phyloP scores from a whole-genome alignment of 2,797 vertebrate genomes.

The Galago senegalensis region DNA sequence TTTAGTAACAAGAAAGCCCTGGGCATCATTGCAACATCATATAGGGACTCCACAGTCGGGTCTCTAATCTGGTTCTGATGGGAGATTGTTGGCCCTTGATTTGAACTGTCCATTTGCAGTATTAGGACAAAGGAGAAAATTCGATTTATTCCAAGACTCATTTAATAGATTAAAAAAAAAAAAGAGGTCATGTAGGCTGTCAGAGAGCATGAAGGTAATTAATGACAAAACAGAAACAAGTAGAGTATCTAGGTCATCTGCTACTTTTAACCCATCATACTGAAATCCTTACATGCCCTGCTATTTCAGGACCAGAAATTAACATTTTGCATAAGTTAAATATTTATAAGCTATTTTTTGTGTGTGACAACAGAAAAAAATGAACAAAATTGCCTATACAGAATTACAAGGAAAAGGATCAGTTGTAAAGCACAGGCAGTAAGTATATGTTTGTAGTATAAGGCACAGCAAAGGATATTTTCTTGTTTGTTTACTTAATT shows the following conservation, averaged over 20 bases:
- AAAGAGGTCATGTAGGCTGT: neutral
- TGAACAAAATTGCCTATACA: neutral
- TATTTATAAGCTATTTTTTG: slow-evolving; percentile 39
- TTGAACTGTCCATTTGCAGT: neutral
- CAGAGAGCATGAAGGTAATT: neutral
- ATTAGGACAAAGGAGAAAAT: slow-evolving; percentile 32
- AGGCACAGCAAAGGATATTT: neutral
- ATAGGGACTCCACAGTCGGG: neutral
- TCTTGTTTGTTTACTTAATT: neutral
- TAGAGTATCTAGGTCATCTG: neutral
- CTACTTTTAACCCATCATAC: neutral
- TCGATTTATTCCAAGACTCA: neutral
- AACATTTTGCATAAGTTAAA: slow-evolving; percentile 36
- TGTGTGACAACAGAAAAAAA: neutral
- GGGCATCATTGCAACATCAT: neutral
- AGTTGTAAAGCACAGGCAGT: neutral
- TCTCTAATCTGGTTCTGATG: slow-evolving; percentile 42
- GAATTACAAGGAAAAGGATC: neutral
- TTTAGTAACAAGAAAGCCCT: slow-evolving; percentile 71
- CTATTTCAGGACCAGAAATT: neutral
- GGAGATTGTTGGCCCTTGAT: neutral
- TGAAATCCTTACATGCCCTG: neutral
- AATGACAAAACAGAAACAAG: slow-evolving; percentile 22
- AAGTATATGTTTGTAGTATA: neutral
- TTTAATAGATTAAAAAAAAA: neutral